phyloP scores from a whole-genome alignment of 1,140 invertebrate species.

The Streblospio benedicti region DNA sequence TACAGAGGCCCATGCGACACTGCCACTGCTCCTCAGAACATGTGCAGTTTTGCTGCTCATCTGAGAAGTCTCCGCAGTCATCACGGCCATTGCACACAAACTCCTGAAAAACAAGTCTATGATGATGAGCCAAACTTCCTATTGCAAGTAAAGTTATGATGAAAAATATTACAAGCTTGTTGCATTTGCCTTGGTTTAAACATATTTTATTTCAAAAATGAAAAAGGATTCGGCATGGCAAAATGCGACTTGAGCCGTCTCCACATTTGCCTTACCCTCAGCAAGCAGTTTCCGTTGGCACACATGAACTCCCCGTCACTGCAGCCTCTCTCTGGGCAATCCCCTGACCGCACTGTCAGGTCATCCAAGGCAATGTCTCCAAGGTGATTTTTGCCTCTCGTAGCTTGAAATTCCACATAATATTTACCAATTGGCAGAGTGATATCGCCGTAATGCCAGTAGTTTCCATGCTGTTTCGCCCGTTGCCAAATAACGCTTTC shows the following conservation, averaged over 20 bases:
- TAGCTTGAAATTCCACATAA: neutral
- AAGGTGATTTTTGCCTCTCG: neutral
- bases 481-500: conserved; percentile 4
- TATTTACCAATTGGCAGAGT: neutral
- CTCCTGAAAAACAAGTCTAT: neutral
- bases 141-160: too few relatives aligned
- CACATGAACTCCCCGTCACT: neutral
- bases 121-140: too few relatives aligned
- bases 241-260: too few relatives aligned
- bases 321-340: conserved; percentile 1
- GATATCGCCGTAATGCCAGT: neutral
- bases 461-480: neutral
- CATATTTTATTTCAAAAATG: too few relatives aligned
- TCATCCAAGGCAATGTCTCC: conserved; percentile 8
- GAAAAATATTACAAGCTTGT: too few relatives aligned
- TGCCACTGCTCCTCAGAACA: neutral
- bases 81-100: neutral
- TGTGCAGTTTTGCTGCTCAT: conserved; percentile 13
- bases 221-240: too few relatives aligned
- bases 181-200: too few relatives aligned
- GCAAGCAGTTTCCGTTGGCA: neutral
- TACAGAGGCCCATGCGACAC: neutral
- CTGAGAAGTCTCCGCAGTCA: conserved; percentile 11
- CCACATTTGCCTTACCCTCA: too few relatives aligned
- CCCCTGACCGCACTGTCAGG: neutral